Conservation (phyloP, 2,888 invertebrate species). For the Drosophila recens region DNA sequence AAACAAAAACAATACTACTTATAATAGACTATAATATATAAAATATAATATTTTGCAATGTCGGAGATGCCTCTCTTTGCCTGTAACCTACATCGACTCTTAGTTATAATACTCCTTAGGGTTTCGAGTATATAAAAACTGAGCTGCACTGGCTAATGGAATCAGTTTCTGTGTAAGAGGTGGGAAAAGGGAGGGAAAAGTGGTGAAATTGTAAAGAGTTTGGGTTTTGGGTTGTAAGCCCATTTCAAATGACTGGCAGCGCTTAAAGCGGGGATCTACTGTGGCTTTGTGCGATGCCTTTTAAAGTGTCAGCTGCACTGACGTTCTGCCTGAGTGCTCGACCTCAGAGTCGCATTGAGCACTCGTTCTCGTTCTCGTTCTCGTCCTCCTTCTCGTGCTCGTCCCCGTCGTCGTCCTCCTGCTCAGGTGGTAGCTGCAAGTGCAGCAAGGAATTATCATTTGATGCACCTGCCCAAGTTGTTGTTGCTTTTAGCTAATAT, state of each 20-base stretch:
- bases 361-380: neutral
- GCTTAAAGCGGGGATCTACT: constrained; percentile 63
- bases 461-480: constrained; percentile 13
- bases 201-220: constrained; percentile 1
- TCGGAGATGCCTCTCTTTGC: neutral
- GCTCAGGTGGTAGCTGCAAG: neutral
- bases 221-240: constrained; percentile 11
- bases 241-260: constrained; percentile 67
- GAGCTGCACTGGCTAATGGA: constrained; percentile 45
- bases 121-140: neutral
- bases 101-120: neutral
- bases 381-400: neutral
- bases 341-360: constrained; percentile 1
- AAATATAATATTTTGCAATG: neutral
- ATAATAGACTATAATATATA: no score
- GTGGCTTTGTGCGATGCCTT: constrained; percentile 62
- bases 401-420: neutral
- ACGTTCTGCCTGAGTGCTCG: constrained; percentile 39
- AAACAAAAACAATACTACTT: no score
- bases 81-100: neutral
- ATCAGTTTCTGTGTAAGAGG: constrained; percentile 16
- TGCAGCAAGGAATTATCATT: constrained; percentile 24
- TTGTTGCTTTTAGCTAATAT: constrained; percentile 27
- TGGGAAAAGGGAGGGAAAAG: neutral
- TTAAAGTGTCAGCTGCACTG: constrained; percentile 72